A percentile compares a stretch with the other conserved stretches of the same genome.
phyloP scores from a whole-genome alignment of 2,113 vertebrate species.

The Saccopteryx bilineata region DNA sequence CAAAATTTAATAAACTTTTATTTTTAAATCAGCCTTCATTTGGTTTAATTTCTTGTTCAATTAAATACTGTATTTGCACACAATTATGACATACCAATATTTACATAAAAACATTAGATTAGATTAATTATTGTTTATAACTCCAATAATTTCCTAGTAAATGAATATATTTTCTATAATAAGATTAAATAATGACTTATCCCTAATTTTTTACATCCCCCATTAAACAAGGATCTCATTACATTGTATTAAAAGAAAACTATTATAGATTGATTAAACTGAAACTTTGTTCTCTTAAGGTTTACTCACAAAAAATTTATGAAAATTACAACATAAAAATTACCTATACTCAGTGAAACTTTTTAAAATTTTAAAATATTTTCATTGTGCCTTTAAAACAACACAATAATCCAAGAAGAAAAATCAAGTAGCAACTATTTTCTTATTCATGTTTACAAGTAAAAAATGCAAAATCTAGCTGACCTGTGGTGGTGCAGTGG shows the following conservation, averaged over 20 bases:
- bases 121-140: conserved; percentile 75
- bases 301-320: neutral
- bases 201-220: conserved; percentile 67
- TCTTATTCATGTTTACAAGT: neutral
- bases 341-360: no score
- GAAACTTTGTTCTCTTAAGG: neutral
- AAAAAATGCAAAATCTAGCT: neutral
- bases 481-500: no score
- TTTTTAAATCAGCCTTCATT: conserved; percentile 80
- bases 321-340: neutral
- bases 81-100: conserved; percentile 77
- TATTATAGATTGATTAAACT: conserved; percentile 50
- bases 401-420: neutral
- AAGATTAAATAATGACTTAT: conserved; percentile 68
- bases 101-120: conserved; percentile 72
- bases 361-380: neutral
- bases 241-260: conserved; percentile 72
- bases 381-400: conserved; percentile 57
- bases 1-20: conserved; percentile 60
- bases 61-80: conserved; percentile 79
- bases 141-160: conserved; percentile 78
- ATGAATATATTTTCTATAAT: conserved; percentile 78
- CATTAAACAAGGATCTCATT: conserved; percentile 72
- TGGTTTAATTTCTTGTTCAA: conserved; percentile 81
- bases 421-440: neutral